phyloP scores from a whole-genome alignment of 2,797 vertebrate genomes.

The Peromyscus aztecus region DNA sequence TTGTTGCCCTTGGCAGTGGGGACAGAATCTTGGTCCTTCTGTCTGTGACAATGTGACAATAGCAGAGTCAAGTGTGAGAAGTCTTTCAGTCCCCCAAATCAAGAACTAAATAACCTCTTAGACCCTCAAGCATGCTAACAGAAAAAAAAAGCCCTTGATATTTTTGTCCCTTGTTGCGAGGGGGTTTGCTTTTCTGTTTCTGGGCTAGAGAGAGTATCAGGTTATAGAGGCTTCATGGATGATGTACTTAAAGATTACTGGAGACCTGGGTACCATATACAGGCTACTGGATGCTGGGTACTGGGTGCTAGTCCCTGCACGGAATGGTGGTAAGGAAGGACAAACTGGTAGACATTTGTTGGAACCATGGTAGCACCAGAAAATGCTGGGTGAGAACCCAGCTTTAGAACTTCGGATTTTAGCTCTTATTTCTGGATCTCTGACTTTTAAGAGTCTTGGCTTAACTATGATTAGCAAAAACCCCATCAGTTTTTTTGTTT shows the following conservation, averaged over 20 bases:
- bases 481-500: neutral
- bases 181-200: neutral
- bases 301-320: neutral
- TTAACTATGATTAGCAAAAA: conserved; percentile 42
- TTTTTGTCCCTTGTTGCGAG: neutral
- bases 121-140: neutral
- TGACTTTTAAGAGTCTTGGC: conserved; percentile 53
- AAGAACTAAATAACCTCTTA: neutral
- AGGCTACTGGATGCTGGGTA: neutral
- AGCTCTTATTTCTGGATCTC: conserved; percentile 38
- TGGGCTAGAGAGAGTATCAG: neutral
- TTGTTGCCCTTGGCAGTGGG: neutral
- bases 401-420: conserved; percentile 19
- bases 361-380: neutral
- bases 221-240: neutral
- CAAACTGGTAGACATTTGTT: accelerated
- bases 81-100: neutral
- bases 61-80: neutral
- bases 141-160: neutral
- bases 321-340: neutral
- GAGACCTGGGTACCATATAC: neutral
- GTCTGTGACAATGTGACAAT: neutral
- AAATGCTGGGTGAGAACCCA: neutral
- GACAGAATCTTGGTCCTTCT: neutral
- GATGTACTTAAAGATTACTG: neutral